Base-by-base conservation (phyloP, 2,888 invertebrate genomes). In the Pyrgus malvae region DNA sequence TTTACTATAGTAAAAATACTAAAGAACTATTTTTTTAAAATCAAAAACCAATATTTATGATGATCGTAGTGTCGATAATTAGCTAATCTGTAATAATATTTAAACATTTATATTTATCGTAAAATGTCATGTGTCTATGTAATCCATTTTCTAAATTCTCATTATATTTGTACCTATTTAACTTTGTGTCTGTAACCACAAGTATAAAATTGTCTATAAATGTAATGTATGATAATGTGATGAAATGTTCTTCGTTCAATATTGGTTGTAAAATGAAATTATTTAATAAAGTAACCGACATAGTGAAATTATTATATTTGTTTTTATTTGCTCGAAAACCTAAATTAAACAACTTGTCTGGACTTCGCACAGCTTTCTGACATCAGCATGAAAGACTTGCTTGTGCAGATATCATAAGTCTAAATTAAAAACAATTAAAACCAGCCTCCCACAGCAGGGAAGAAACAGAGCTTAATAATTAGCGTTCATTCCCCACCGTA, bases 211-310 rank as follows among this genome's bases (percentile, higher is more conserved):
- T 77, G 65, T 76, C 68, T 78, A 69, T 77, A 69, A 60, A 74
- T 79, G 76, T 86, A 81, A 76, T 79, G 76, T 83, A 83, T 69
- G 66, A 74, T 80, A 78, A 80, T 76, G 82, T 83, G 81, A 87
- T 83, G 78, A 79, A 76, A 83, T 73, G 84, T 87, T 84, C 84
- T 82, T 80, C 83, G 82, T 88, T 83, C 80, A 76, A 80, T 83
- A 84, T 77, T 82, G 88, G 87, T 88, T 89, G 86, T 88, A 87
- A 84, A 87, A 83, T 87, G 76, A 84, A 85, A 84, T 85, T 81
- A 85, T 87, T 79, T 84, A 89, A 89, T 88, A 89, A 89, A 89
- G 85, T 88, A 88, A 87, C 83, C 75, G 70, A 78, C 78, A 79
- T 69, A 67, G 68, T 66, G 31, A 33, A 48, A 4, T 4, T 8